Evolutionary conservation across 2,797 vertebrate genomes (phyloP).

Genomic region (Macroramphosus scolopax): DNA sequence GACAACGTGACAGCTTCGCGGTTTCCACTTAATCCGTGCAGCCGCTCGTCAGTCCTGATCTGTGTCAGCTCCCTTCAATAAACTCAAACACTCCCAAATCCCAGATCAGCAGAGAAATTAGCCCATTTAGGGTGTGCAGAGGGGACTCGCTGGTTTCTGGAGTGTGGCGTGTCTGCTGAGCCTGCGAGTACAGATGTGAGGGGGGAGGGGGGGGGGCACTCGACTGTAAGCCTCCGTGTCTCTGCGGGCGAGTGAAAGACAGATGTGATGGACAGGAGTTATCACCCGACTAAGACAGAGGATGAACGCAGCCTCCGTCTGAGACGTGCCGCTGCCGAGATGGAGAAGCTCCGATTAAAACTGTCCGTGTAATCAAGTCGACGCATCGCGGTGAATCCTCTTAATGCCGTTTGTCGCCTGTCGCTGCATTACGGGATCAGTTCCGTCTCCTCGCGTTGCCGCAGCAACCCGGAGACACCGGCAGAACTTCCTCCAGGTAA

Average conservation of each 20-base stretch:
- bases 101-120: conserved; percentile 81
- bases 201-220: conserved; percentile 12
- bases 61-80: conserved; percentile 71
- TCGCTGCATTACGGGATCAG: conserved; percentile 1
- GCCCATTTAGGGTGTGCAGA: conserved; percentile 66
- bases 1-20: conserved; percentile 29
- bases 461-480: background rate
- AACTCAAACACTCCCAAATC: conserved; percentile 69
- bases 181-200: conserved; percentile 28
- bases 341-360: too few species aligned
- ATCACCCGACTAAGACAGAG: too few species aligned
- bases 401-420: too few species aligned
- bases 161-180: conserved; percentile 14
- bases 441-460: conserved; percentile 8
- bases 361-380: too few species aligned
- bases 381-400: too few species aligned
- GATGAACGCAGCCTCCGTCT: too few species aligned
- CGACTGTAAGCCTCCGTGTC: conserved; percentile 31
- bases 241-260: conserved; percentile 43
- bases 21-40: conserved; percentile 60
- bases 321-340: too few species aligned
- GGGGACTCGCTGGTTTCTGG: conserved; percentile 37
- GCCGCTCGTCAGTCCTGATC: conserved; percentile 52
- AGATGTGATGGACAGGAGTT: too few species aligned
- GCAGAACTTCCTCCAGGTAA: background rate